These are phyloP conservation scores for Bombus fervidus DNA, from an alignment of 1,140 invertebrate genomes.

Conservation along the genomic window DNA sequence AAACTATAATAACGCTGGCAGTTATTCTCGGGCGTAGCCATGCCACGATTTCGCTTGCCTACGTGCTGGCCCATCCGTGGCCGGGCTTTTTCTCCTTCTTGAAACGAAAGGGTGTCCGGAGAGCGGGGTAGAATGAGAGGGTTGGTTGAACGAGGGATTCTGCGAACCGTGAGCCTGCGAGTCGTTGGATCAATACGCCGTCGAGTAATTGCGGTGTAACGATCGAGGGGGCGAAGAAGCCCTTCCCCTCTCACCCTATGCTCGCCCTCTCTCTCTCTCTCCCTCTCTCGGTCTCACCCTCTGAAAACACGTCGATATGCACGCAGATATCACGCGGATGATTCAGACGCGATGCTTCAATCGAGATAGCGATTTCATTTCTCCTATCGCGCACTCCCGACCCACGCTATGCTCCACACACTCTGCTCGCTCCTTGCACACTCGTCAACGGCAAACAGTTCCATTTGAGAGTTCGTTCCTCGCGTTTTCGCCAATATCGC, in stretches of 20 bases:
- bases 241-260: not conserved
- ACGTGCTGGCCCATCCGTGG: constrained; percentile 28
- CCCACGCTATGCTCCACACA: no score
- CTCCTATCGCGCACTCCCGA: not conserved
- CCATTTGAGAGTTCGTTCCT: no score
- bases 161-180: constrained; percentile 68
- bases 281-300: constrained; percentile 7
- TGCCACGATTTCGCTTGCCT: not conserved
- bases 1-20: not conserved
- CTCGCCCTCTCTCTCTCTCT: not conserved
- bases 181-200: constrained; percentile 68
- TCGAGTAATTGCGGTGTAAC: constrained; percentile 69
- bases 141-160: constrained; percentile 62
- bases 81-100: constrained; percentile 51
- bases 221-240: constrained; percentile 56
- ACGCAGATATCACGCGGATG: constrained; percentile 50
- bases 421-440: no score
- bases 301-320: constrained; percentile 62
- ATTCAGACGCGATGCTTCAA: constrained; percentile 48
- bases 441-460: no score
- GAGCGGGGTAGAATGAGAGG: constrained; percentile 32
- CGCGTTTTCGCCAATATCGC: no score
- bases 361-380: constrained; percentile 52
- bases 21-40: not conserved
- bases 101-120: constrained; percentile 57